Evolutionary conservation across 2,797 vertebrate genomes (phyloP), one percentile per base, ranked within the genome.

Genomic region (Myiotriccus ornatus): DNA sequence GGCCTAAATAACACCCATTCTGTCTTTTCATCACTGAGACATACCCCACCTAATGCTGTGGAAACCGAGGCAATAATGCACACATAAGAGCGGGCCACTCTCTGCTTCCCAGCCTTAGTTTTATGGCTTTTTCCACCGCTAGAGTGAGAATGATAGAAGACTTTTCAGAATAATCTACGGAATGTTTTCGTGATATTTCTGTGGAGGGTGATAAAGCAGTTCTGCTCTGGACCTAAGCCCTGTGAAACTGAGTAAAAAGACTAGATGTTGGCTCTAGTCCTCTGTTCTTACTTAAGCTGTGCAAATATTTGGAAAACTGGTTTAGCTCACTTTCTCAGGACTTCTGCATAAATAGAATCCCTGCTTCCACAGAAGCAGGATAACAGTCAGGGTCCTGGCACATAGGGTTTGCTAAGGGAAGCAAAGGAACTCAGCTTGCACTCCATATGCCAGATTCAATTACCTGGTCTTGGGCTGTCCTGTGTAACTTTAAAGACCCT

Each of bases 241-340:
- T 69, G 34, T 44, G 71, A 92, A 85, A 77, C 71, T 74, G 37
- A 43, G 43, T 57, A n/a, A 89, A 93, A 85, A 25, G 62, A 74
- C 62, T 34, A 67, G 17, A 78, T 35, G 13, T 32, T 93, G 82
- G 87, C 70, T 79, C 30, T 32, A 65, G 44, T 47, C 20, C 55
- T 87, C 57, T 34, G 69, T 57, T 87, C 83, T 69, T 84, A 44
- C 57, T 67, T 80, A 88, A 92, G 71, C 41, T 49, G 43, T 34
- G 56, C 76, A 93, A 85, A 89, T 83, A 93, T 84, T 88, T 77
- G 77, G 77, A 96, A 83, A 93, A 82, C 74, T 37, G 52, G 14
- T 92, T 84, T 19, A 91, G 60, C 67, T 90, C 64, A 56, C 60
- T 89, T 95, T 95, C 94, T 95, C 78, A 92, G 60, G 69, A 80